Evolutionary conservation across 2,113 vertebrate genomes (phyloP).

Genomic region (Mormyrus lacerda): DNA sequence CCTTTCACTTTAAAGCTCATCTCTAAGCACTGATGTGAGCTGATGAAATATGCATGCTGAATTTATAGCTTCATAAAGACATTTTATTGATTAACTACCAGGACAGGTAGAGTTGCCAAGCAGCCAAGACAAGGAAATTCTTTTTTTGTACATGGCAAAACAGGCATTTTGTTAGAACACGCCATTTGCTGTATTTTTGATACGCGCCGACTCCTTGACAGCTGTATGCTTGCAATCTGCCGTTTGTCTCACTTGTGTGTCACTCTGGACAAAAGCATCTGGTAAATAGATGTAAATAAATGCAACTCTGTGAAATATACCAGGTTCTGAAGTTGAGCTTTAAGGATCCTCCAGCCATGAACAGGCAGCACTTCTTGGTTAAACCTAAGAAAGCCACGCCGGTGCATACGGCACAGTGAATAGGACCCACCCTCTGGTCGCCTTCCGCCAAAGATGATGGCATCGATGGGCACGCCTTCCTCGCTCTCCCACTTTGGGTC

Average conservation of each 20-base stretch:
- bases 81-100: background rate
- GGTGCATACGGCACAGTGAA: too few relatives aligned
- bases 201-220: background rate
- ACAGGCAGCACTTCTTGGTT: background rate
- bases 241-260: background rate
- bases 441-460: constrained; percentile 64
- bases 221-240: background rate
- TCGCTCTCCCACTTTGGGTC: constrained; percentile 62
- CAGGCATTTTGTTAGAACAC: background rate
- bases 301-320: background rate
- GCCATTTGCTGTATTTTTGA: background rate
- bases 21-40: background rate
- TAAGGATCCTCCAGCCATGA: background rate
- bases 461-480: constrained; percentile 62
- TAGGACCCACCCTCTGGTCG: constrained; percentile 51
- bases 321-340: background rate
- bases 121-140: background rate
- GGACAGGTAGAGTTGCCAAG: background rate
- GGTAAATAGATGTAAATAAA: background rate
- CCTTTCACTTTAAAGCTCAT: background rate
- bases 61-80: background rate
- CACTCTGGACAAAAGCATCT: background rate
- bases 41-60: background rate
- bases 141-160: background rate
- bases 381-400: too few relatives aligned